Conservation (phyloP, 2,888 invertebrate genomes). For the Camptogramma bilineatum region DNA sequence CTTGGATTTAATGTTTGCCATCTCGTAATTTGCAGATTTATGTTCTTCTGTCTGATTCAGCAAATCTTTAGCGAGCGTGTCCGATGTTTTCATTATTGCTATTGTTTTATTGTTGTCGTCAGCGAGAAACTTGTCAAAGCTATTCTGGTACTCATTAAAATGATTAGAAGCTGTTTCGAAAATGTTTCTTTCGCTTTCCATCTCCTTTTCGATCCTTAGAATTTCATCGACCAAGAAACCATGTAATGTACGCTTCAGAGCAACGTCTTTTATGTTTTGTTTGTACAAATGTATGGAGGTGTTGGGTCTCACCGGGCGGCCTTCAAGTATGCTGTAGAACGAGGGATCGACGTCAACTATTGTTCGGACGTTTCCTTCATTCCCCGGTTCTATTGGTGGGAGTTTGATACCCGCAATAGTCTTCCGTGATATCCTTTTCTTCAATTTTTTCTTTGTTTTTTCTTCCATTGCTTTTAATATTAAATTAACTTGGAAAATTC, state of each 20-base stretch:
- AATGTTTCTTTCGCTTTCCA: constrained; percentile 68
- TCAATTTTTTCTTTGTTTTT: constrained; percentile 53
- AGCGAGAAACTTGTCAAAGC: constrained; percentile 79
- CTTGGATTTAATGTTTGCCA: constrained; percentile 75
- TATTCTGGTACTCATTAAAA: constrained; percentile 75
- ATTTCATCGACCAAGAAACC: constrained; percentile 77
- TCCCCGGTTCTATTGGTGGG: constrained; percentile 68
- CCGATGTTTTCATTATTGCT: constrained; percentile 76
- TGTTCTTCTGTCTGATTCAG: constrained; percentile 71
- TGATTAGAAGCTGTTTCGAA: constrained; percentile 70
- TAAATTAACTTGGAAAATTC: constrained; percentile 10
- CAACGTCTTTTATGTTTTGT: constrained; percentile 74
- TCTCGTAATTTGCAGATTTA: constrained; percentile 71
- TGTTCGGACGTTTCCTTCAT: constrained; percentile 69
- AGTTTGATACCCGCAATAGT: constrained; percentile 67
- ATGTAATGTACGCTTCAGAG: constrained; percentile 68
- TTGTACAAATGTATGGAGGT: constrained; percentile 85
- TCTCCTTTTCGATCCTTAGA: constrained; percentile 72
- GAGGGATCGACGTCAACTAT: constrained; percentile 87
- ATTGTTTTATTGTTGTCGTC: constrained; percentile 80
- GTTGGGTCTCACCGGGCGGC: constrained; percentile 84
- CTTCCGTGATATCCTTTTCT: constrained; percentile 61
- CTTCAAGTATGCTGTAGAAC: constrained; percentile 86
- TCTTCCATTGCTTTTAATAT: constrained; percentile 38
- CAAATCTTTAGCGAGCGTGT: constrained; percentile 70